A percentile compares a stretch with the other conserved stretches of the same genome.
phyloP scores from a whole-genome alignment of 2,888 invertebrate species.

The Sphaeridia pumilis region DNA sequence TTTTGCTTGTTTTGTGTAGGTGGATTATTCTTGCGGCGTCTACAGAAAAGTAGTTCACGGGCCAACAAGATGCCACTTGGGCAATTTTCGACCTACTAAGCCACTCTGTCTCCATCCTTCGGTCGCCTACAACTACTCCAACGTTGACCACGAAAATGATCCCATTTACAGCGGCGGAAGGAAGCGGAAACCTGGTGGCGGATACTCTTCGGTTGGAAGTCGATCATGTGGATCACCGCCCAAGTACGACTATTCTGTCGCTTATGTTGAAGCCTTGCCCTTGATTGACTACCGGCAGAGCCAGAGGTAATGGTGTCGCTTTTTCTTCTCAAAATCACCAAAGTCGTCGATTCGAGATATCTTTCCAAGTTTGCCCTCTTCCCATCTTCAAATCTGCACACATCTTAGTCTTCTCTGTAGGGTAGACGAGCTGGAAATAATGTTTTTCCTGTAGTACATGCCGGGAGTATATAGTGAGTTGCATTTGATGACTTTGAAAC shows the following conservation, averaged over 20 bases:
- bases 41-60: conserved; percentile 28
- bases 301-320: not conserved
- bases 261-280: conserved; percentile 48
- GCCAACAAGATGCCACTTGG: conserved; percentile 52
- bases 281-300: not conserved
- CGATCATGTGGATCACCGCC: conserved; percentile 53
- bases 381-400: no score
- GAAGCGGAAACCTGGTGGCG: conserved; percentile 12
- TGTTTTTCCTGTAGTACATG: no score
- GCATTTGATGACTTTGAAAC: no score
- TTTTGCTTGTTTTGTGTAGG: conserved; percentile 18
- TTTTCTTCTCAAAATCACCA: not conserved
- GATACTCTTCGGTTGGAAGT: conserved; percentile 13
- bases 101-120: conserved; percentile 49
- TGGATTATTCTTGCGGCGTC: conserved; percentile 32
- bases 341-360: no score
- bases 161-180: conserved; percentile 1
- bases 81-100: conserved; percentile 66
- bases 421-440: no score
- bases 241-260: conserved; percentile 63
- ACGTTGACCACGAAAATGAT: conserved; percentile 8
- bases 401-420: no score
- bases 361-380: no score
- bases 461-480: no score
- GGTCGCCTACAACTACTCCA: conserved; percentile 20